Percentiles rank a stretch among this genome's conserved stretches.
Conservation (phyloP, 2,113 vertebrate species). For the Cettia cetti region DNA sequence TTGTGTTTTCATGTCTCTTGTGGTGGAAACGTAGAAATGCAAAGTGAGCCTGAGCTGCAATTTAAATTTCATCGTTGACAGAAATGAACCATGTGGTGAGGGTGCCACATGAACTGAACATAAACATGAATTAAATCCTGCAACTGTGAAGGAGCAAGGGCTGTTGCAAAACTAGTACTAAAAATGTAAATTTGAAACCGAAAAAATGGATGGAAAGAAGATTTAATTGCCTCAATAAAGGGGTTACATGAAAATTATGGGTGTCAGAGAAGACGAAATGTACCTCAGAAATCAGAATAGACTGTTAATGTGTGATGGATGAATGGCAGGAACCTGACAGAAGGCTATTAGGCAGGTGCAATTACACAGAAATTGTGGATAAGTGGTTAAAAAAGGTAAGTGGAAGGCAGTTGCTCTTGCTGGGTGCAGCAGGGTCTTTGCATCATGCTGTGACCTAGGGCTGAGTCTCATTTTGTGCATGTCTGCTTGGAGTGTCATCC, state of each 20-base stretch:
- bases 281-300: conserved; percentile 8
- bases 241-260: conserved; percentile 32
- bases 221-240: conserved; percentile 43
- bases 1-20: background rate
- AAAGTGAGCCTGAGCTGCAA: background rate
- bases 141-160: background rate
- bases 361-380: background rate
- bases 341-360: background rate
- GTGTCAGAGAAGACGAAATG: conserved; percentile 26
- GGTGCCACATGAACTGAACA: background rate
- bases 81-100: background rate
- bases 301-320: background rate
- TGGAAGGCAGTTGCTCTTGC: background rate
- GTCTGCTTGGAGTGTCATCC: background rate
- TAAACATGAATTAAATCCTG: conserved; percentile 49
- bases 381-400: background rate
- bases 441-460: background rate
- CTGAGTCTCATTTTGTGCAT: background rate
- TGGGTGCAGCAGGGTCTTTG: background rate
- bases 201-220: background rate
- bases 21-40: background rate
- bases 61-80: background rate
- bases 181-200: conserved; percentile 30
- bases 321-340: conserved; percentile 16
- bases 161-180: background rate